Base-by-base conservation (phyloP, 23 tunicate genomes). In the Styela plicata region DNA sequence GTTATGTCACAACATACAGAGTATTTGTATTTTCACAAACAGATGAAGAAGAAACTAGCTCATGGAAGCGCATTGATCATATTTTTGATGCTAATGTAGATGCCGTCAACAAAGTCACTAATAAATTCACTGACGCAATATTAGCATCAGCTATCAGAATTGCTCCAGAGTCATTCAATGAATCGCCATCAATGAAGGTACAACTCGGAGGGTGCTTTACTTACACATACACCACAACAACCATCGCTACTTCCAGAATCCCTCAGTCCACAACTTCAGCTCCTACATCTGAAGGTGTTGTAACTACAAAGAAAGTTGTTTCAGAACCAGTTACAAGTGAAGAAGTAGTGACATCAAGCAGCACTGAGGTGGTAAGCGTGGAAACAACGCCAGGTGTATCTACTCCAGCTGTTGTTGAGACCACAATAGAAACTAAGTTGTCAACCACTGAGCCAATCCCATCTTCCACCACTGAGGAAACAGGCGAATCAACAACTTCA, bases 371-470 rank as follows among this genome's bases (percentile, higher is more conserved):
- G 1, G 66, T 85, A 79, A 78, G 3, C 20, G 89, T 65, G 74
- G 57, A 3, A 26, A 24, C 87, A n/a, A 53, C 86, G 16, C 23
- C 77, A 28, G 77, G 37, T 3, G 3, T 2, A 32, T 85, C 96
- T 0, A 74, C 73, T 24, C 89, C 89, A 0, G 96, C 79, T 31
- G 26, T 82, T 16, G 84, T 90, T 10, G 89, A 85, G 74, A 85
- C 86, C 34, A 90, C 96, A 36, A 85, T 79, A 2, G 84, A 86
- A 0, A 76, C 81, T 19, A 24, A 1, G 33, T 23, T 76, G 64
- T 22, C 81, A 18, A 36, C 64, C 26, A 76, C 64, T 26, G 17
- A 25, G 25, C 57, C 57, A 44, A 44, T 5, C 57, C 81, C 81
- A 10, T 5, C 77, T 5, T 23, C 24, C 21, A 44, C 26, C 0